These are phyloP conservation scores for Rhinolophus sinicus DNA, from an alignment of 2,113 vertebrate genomes.

Conservation along the genomic window DNA sequence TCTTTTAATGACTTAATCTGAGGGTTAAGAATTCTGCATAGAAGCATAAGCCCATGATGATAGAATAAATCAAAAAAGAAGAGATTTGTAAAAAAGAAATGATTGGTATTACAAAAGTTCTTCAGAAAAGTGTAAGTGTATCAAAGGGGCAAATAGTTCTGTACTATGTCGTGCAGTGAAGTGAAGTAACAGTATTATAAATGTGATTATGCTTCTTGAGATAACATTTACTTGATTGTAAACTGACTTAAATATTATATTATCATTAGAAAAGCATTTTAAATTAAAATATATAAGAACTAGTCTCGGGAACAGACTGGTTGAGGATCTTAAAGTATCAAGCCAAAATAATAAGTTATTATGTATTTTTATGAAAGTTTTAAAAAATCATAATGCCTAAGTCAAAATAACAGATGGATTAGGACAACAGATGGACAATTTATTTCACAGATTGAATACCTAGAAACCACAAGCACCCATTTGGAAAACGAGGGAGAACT, in stretches of 20 bases:
- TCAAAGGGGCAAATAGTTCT: slow-evolving; percentile 49
- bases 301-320: background rate
- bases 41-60: slow-evolving; percentile 55
- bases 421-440: background rate
- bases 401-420: slow-evolving; percentile 33
- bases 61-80: slow-evolving; percentile 62
- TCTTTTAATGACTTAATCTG: slow-evolving; percentile 72
- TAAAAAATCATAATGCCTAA: background rate
- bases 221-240: slow-evolving; percentile 60
- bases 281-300: slow-evolving; percentile 50
- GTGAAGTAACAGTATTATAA: slow-evolving; percentile 22
- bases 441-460: slow-evolving; percentile 4
- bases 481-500: background rate
- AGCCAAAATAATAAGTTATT: slow-evolving; percentile 1
- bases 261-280: slow-evolving; percentile 54
- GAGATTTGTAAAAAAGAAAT: slow-evolving; percentile 36
- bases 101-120: slow-evolving; percentile 56
- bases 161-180: slow-evolving; percentile 12
- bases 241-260: slow-evolving; percentile 65
- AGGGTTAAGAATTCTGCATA: slow-evolving; percentile 58
- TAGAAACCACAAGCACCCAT: background rate
- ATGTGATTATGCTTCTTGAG: slow-evolving; percentile 26
- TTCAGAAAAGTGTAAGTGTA: slow-evolving; percentile 35
- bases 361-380: slow-evolving; percentile 28
- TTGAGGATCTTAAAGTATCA: slow-evolving; percentile 17